Percentiles rank a stretch among this genome's conserved stretches.
Evolutionary conservation across 1,140 invertebrate genomes (phyloP).

Genomic region (Drosophila lini): DNA sequence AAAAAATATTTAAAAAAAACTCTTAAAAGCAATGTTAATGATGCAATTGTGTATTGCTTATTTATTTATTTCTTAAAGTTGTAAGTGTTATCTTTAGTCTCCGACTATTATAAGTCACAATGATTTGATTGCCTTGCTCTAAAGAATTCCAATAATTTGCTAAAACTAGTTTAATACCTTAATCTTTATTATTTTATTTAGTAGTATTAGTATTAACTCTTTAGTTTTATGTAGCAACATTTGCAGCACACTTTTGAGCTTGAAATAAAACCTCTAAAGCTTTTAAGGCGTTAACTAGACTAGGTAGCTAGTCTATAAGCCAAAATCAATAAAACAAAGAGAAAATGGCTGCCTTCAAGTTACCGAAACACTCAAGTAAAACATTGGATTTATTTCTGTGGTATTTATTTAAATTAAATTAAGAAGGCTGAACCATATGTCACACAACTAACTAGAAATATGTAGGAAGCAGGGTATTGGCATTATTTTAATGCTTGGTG

Average conservation of each 20-base stretch:
- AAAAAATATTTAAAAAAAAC: no score
- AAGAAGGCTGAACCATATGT: slow-evolving; percentile 39
- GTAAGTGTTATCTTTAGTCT: background rate
- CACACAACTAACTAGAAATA: slow-evolving; percentile 17
- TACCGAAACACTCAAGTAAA: background rate
- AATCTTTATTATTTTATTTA: background rate
- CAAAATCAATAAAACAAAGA: slow-evolving; percentile 14
- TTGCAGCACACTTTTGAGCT: slow-evolving; percentile 62
- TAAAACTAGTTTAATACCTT: background rate
- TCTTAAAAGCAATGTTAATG: no score
- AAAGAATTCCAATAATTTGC: background rate
- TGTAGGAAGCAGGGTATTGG: slow-evolving; percentile 2
- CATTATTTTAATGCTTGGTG: slow-evolving; percentile 49
- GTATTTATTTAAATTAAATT: slow-evolving; percentile 17
- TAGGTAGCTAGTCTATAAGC: slow-evolving; percentile 32
- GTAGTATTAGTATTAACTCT: background rate
- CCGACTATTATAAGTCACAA: no score
- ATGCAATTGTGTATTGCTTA: no score
- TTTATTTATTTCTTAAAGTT: background rate
- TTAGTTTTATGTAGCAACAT: background rate
- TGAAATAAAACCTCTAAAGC: slow-evolving; percentile 30
- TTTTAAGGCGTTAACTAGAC: slow-evolving; percentile 31
- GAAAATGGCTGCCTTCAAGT: slow-evolving; percentile 22
- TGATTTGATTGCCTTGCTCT: no score
- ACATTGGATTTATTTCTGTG: background rate